Base-by-base conservation (phyloP, 2,797 vertebrate species). In the Halcyon chelicuti region DNA sequence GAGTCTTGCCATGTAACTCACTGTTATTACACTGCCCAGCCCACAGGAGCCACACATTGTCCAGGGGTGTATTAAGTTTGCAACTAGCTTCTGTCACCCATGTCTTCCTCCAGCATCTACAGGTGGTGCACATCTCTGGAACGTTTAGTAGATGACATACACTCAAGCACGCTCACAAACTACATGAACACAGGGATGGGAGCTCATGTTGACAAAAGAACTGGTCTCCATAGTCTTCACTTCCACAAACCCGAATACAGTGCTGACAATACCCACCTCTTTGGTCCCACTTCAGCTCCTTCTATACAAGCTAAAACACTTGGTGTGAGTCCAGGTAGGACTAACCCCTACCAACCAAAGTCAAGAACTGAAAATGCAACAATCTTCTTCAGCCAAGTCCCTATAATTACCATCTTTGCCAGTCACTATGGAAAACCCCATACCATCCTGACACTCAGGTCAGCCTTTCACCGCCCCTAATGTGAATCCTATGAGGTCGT, bases 131-230 rank as follows among this genome's bases (percentile, higher is more conserved):
- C 42, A 39, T 6, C 35, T 39, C 58, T 67, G 71, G 61, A 79
- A 46, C 1, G 2, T 47, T 72, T 52, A 14, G 26, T 3, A 62
- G 29, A 11, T 7, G 3, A 40, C 15, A 47, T 0, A 21, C 23
- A 25, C 54, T 67, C 29, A 79, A 13, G 7, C 20, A 19, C 4
- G 10, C 58, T 40, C 58, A 67, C 49, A 58, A 72, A 65, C 18
- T 20, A 1, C 5, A 10, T 1, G 4, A 66, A 51, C 49, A 72
- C 22, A 68, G 63, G 37, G 11, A 63, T 51, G 10, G 14, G 60
- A 88, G 29, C 7, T 58, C 35, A 19, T 0, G 2, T 61, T 12
- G 70, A 39, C 26, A 37, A 72, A 58, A 65, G 42, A 52, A 68
- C 2, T 22, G 11, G 5, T 57, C n/a, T 79, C 15, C 29, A 20